A percentile compares a stretch with the other conserved stretches of the same genome.
These are phyloP conservation scores for Lampropteryx suffumata DNA, from an alignment of 2,888 invertebrate genomes.

Conservation along the genomic window DNA sequence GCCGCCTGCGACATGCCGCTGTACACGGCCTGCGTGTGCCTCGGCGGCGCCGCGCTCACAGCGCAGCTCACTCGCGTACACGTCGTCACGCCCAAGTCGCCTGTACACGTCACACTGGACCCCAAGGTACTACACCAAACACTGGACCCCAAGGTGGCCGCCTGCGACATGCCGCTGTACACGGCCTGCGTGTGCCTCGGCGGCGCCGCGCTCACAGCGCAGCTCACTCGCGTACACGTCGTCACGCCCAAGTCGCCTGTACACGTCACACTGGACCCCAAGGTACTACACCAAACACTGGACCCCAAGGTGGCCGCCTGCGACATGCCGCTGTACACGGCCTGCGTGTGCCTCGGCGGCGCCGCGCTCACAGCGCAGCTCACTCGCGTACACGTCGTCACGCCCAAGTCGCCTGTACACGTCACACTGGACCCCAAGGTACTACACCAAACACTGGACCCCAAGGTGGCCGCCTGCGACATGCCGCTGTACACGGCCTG, in stretches of 20 bases:
- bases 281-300: neutral
- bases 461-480: neutral
- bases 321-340: neutral
- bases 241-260: conserved; percentile 1
- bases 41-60: conserved; percentile 42
- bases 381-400: conserved; percentile 32
- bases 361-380: conserved; percentile 52
- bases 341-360: neutral
- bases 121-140: conserved; percentile 42
- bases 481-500: neutral
- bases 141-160: conserved; percentile 33
- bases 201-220: conserved; percentile 46
- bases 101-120: conserved; percentile 93
- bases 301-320: neutral
- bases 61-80: conserved; percentile 61
- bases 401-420: conserved; percentile 1
- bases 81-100: conserved; percentile 91
- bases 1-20: conserved; percentile 91
- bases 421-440: conserved; percentile 1
- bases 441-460: neutral
- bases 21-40: conserved; percentile 49
- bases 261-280: conserved; percentile 2
- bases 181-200: conserved; percentile 51
- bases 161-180: conserved; percentile 86
- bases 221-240: conserved; percentile 43